Evolutionary conservation across 1,140 invertebrate species (phyloP).

Genomic region (Whitmania pigra): DNA sequence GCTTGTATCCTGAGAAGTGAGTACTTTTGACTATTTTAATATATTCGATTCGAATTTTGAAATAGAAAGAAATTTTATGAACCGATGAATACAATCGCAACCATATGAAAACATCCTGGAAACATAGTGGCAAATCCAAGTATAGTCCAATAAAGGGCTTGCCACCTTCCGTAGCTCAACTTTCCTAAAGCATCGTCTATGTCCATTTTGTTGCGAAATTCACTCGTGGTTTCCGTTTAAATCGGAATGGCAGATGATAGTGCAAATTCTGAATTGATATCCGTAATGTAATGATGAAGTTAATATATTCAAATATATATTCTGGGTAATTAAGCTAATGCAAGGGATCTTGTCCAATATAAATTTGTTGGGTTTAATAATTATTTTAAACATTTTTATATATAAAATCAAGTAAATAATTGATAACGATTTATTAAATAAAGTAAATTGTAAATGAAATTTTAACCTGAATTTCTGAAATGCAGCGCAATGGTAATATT

Average conservation of each 20-base stretch:
- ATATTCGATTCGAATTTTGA: neutral
- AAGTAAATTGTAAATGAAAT: too few species aligned
- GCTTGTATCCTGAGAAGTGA: neutral
- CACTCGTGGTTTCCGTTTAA: neutral
- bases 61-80: neutral
- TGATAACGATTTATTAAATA: too few species aligned
- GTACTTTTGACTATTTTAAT: neutral
- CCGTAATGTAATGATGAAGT: neutral
- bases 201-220: neutral
- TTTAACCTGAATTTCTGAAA: too few species aligned
- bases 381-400: too few species aligned
- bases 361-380: too few species aligned
- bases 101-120: neutral
- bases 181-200: neutral
- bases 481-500: too few species aligned
- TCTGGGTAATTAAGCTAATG: too few species aligned
- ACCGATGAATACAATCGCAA: constrained; percentile 2
- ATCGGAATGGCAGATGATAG: neutral
- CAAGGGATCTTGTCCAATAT: too few species aligned
- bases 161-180: neutral
- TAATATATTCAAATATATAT: neutral
- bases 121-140: neutral
- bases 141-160: neutral
- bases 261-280: neutral
- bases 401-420: too few species aligned